phyloP scores from a whole-genome alignment of 1,140 invertebrate species.

The Nephila pilipes region DNA sequence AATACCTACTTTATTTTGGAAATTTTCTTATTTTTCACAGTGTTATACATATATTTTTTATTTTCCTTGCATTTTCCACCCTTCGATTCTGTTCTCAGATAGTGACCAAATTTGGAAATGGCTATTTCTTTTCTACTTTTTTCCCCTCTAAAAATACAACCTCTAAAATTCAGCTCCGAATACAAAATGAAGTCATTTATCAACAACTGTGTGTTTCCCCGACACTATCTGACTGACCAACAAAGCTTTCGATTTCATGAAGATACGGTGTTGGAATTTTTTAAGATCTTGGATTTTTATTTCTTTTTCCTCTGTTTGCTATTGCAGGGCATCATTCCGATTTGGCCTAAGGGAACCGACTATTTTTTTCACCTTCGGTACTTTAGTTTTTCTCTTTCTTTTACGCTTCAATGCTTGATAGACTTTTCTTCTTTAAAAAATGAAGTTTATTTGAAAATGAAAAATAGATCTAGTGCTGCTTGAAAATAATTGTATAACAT shows the following conservation, averaged over 20 bases:
- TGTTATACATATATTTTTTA: not conserved
- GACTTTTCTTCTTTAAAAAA: too few species aligned
- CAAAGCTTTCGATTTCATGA: conserved; percentile 17
- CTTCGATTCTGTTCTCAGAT: not conserved
- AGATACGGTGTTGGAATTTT: not conserved
- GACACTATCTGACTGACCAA: not conserved
- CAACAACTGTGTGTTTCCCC: not conserved
- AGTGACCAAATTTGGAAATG: not conserved
- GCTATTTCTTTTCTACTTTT: too few species aligned
- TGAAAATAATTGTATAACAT: too few species aligned
- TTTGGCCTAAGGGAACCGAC: not conserved
- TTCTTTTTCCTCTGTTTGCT: not conserved
- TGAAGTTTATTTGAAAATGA: too few species aligned
- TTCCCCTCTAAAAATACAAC: not conserved
- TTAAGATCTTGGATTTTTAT: not conserved
- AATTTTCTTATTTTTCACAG: not conserved
- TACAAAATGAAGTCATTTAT: conserved; percentile 40
- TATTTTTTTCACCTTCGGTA: too few species aligned
- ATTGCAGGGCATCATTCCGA: not conserved
- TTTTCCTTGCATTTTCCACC: not conserved
- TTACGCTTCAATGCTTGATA: too few species aligned
- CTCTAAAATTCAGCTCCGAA: not conserved
- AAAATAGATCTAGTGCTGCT: too few species aligned
- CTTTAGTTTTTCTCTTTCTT: too few species aligned
- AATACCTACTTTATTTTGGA: not conserved